Conservation (phyloP, 2,888 invertebrate species). For the Alentia gelatinosa region DNA sequence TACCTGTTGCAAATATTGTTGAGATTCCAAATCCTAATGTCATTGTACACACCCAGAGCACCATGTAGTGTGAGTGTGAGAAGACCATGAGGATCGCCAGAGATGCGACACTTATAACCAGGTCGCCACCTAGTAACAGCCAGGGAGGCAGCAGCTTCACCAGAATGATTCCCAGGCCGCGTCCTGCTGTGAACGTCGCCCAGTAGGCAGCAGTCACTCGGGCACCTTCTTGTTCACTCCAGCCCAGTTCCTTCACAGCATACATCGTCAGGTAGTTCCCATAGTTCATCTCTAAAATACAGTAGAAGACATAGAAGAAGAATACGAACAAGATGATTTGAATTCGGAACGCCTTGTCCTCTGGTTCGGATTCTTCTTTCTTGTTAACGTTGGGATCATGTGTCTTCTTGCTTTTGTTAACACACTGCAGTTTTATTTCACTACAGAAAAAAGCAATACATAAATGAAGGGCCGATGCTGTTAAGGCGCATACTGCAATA, state of each 20-base stretch:
- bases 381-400: neutral
- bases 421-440: constrained; percentile 16
- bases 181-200: neutral
- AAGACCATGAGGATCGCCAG: neutral
- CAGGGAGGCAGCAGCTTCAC: neutral
- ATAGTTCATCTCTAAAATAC: constrained; percentile 23
- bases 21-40: constrained; percentile 17
- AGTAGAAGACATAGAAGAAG: neutral
- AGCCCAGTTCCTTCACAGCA: constrained; percentile 10
- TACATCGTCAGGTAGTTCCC: neutral
- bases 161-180: neutral
- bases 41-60: constrained; percentile 30
- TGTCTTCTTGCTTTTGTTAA: neutral
- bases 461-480: neutral
- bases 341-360: neutral
- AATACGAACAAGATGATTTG: neutral
- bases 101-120: neutral
- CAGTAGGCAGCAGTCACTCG: constrained; percentile 2
- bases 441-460: neutral
- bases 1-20: constrained; percentile 36
- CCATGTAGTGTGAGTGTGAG: neutral
- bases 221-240: constrained; percentile 38
- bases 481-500: neutral
- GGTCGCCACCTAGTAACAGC: neutral
- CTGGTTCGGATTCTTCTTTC: neutral